A percentile compares a stretch with the other conserved stretches of the same genome.
phyloP scores from a whole-genome alignment of 2,797 vertebrate species.

The Bovichtus diacanthus region DNA sequence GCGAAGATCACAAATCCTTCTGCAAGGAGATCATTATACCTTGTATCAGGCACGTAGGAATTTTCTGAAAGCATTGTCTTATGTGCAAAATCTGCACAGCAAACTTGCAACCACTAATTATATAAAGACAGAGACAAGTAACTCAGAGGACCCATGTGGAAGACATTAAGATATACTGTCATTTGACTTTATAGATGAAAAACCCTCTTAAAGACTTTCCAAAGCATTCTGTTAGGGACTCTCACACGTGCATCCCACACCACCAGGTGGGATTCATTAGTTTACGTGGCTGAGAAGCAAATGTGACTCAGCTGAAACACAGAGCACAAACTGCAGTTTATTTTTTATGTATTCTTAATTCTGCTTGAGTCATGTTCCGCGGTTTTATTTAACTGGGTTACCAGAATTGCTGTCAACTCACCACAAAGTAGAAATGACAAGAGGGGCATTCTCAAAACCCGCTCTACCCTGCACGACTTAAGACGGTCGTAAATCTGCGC shows the following conservation, averaged over 20 bases:
- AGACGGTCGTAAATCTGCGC: slow-evolving; percentile 9
- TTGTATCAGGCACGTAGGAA: not conserved
- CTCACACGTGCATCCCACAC: slow-evolving; percentile 21
- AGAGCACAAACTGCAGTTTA: slow-evolving; percentile 55
- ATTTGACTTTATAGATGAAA: not conserved
- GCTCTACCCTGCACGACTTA: slow-evolving; percentile 23
- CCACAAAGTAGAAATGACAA: slow-evolving; percentile 65
- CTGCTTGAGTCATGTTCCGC: slow-evolving; percentile 72
- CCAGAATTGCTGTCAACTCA: slow-evolving; percentile 62
- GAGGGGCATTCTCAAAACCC: slow-evolving; percentile 32
- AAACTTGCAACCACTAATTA: not conserved
- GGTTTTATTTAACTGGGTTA: slow-evolving; percentile 70
- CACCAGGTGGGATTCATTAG: slow-evolving; percentile 70
- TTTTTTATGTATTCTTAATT: slow-evolving; percentile 62
- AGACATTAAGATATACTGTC: not conserved
- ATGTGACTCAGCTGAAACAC: slow-evolving; percentile 73
- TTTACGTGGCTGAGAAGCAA: slow-evolving; percentile 36
- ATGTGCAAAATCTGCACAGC: not conserved
- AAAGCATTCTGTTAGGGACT: slow-evolving; percentile 7
- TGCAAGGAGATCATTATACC: not conserved
- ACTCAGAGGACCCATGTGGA: not conserved
- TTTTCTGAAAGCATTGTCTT: not conserved
- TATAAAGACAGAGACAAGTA: not conserved
- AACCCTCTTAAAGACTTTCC: not conserved
- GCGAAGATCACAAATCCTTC: slow-evolving; percentile 17